Evolutionary conservation across 2,797 vertebrate species (phyloP), one percentile per base, ranked within the genome.

Genomic region (Ispidina lecontei): DNA sequence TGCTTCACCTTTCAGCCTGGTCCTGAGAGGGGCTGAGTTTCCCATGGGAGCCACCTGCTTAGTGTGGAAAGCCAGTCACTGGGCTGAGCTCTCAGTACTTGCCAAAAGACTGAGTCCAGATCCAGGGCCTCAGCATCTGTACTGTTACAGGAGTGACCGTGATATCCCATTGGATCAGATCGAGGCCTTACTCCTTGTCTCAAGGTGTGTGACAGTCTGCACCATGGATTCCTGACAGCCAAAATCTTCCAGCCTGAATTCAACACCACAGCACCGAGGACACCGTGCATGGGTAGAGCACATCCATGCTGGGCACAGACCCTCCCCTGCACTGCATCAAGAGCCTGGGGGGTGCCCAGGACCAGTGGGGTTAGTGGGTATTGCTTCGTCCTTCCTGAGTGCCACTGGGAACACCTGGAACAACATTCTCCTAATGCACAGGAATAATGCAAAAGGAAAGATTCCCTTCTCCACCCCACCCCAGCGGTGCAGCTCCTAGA

Each of bases 271-370:
- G 28, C 47, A 3, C 3, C 1, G 2, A 56, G 37, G 35, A 56
- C n/a, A 19, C 14, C 0, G 20, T 5, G 67, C 60, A 4, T 39
- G 70, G 39, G 33, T 5, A 28, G 13, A 43, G 35, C 20, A 12
- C 0, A 0, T 25, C 64, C 0, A 0, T 39, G 60, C 14, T 10
- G 39, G 55, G 37, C 13, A 5, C 0, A 5, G 52, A 12, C 26
- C n/a, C 29, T 37, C 35, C 51, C 18, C 55, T 26, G 72, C 1
- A 0, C 41, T 14, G 25, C 16, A 12, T 41, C 0, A 1, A 31
- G 35, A 35, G 60, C 65, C 31, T 8, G 17, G 7, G 41, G 52
- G 22, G 8, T 64, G 60, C 35, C 16, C 41, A 10, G 44, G 60
- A 46, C 41, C 46, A 25, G 11, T 14, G 16, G 35, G 2, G 2